Percentiles rank a stretch among this genome's conserved stretches.
Evolutionary conservation across 2,113 vertebrate genomes (phyloP).

Genomic region (Psilopsiagon aymara): DNA sequence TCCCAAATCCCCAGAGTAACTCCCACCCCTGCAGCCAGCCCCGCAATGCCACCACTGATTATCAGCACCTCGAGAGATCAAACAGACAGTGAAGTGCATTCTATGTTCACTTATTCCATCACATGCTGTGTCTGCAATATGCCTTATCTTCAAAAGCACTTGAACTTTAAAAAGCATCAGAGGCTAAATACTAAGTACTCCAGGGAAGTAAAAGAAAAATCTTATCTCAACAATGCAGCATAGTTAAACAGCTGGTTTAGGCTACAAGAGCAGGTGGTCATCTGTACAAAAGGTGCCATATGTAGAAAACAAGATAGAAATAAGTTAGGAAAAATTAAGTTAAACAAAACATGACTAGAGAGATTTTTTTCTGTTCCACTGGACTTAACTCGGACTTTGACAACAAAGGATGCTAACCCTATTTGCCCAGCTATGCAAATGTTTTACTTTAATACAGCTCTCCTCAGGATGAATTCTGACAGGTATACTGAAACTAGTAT

Average conservation of each 20-base stretch:
- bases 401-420: background rate
- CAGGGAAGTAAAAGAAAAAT: background rate
- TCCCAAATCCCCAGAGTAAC: slow-evolving; percentile 82
- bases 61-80: slow-evolving; percentile 75
- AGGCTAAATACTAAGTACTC: background rate
- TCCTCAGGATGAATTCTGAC: background rate
- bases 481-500: background rate
- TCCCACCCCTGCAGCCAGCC: slow-evolving; percentile 82
- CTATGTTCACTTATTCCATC: slow-evolving; percentile 20
- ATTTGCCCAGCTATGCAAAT: background rate
- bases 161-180: slow-evolving; percentile 10
- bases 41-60: slow-evolving; percentile 83
- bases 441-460: background rate
- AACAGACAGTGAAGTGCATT: slow-evolving; percentile 37
- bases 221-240: background rate
- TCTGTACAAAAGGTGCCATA: background rate
- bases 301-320: background rate
- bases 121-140: slow-evolving; percentile 1
- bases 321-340: background rate
- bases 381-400: background rate
- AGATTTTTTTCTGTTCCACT: background rate
- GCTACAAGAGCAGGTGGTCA: background rate
- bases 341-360: background rate
- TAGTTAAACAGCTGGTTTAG: slow-evolving; percentile 12
- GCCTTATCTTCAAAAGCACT: slow-evolving; percentile 55